phyloP scores from a whole-genome alignment of 2,797 vertebrate genomes.

The Sebastes dallii region DNA sequence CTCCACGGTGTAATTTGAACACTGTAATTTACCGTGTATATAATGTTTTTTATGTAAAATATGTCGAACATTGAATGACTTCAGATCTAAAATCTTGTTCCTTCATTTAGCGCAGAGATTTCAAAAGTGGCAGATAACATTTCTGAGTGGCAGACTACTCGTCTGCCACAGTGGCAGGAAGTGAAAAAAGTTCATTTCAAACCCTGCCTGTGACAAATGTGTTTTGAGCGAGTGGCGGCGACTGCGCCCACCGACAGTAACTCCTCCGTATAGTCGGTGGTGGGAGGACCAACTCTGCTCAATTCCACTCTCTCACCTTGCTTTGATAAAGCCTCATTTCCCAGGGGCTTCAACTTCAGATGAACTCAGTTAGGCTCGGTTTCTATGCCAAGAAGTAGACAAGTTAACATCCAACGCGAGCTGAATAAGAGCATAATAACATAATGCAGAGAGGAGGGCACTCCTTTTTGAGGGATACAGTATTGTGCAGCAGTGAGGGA shows the following conservation, averaged over 20 bases:
- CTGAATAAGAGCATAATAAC: conserved; percentile 39
- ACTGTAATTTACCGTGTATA: no score
- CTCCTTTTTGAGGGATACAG: conserved; percentile 41
- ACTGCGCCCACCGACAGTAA: conserved; percentile 31
- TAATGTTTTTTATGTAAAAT: no score
- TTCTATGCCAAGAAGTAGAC: conserved; percentile 58
- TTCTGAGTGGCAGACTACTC: no score
- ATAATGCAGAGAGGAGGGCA: conserved; percentile 36
- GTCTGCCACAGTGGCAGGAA: no score
- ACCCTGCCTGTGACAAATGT: conserved; percentile 48
- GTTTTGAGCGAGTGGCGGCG: conserved; percentile 23
- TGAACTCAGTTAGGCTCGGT: conserved; percentile 59
- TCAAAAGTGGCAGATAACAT: no score
- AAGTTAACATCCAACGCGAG: conserved; percentile 49
- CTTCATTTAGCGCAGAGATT: no score
- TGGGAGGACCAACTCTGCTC: conserved; percentile 57
- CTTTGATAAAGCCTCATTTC: conserved; percentile 78
- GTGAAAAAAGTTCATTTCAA: no score
- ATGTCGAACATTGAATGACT: no score
- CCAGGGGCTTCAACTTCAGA: conserved; percentile 67
- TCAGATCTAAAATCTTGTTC: no score
- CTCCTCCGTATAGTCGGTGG: conserved; percentile 35
- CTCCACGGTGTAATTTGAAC: no score
- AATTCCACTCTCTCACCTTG: conserved; percentile 62
- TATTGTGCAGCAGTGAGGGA: conserved; percentile 36